These are phyloP conservation scores for Menidia menidia DNA, from an alignment of 2,797 vertebrate genomes.

Conservation along the genomic window DNA sequence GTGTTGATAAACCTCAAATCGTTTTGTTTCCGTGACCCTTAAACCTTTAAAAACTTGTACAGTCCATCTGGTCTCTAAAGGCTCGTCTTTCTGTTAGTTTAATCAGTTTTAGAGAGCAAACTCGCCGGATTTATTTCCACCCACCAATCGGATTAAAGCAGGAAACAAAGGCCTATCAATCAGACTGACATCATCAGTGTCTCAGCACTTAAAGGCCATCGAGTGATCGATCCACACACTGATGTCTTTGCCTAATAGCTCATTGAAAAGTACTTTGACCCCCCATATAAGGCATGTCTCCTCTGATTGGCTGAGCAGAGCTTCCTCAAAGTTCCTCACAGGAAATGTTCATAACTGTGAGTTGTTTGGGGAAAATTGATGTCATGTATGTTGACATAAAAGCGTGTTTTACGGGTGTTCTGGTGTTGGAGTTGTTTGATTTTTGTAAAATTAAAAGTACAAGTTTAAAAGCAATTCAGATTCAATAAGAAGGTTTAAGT, in stretches of 20 bases:
- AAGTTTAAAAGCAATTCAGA: not conserved
- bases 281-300: not conserved
- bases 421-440: not conserved
- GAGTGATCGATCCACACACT: not conserved
- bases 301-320: too few relatives aligned
- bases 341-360: not conserved
- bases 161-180: not conserved
- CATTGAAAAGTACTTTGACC: not conserved
- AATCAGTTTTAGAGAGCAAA: not conserved
- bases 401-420: not conserved
- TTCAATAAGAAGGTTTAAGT: too few relatives aligned
- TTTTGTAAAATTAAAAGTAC: not conserved
- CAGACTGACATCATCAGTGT: not conserved
- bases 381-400: not conserved
- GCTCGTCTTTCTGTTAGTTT: not conserved
- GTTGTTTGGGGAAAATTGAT: not conserved
- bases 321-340: too few relatives aligned
- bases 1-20: too few relatives aligned
- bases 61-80: not conserved
- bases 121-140: not conserved
- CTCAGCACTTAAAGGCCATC: not conserved
- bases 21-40: too few relatives aligned
- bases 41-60: not conserved
- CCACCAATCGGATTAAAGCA: not conserved
- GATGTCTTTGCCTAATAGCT: not conserved